A percentile compares a stretch with the other conserved stretches of the same genome.
These are phyloP conservation scores for Xiphophorus couchianus DNA, from an alignment of 2,113 vertebrate genomes.

Conservation along the genomic window DNA sequence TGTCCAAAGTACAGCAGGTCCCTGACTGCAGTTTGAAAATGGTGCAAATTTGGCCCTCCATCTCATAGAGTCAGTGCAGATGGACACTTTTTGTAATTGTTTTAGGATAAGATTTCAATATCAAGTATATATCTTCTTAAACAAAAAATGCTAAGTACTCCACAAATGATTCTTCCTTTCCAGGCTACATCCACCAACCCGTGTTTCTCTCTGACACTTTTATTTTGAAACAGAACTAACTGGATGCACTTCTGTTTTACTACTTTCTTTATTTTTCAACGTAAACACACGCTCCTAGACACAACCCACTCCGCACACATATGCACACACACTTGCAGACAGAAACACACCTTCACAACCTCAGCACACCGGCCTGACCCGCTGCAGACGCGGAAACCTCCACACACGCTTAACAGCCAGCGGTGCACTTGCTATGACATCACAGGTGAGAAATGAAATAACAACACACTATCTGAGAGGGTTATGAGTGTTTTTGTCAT, in stretches of 20 bases:
- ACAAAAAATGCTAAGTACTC: too few relatives aligned
- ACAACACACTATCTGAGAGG: not conserved
- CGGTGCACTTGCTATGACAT: slow-evolving; percentile 57
- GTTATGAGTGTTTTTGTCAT: not conserved
- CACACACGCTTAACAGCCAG: slow-evolving; percentile 20
- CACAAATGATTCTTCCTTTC: too few relatives aligned
- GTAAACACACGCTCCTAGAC: slow-evolving; percentile 22
- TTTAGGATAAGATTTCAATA: too few relatives aligned
- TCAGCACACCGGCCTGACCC: slow-evolving; percentile 23
- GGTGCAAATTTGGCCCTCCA: too few relatives aligned
- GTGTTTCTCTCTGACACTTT: slow-evolving; percentile 10
- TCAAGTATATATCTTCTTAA: too few relatives aligned
- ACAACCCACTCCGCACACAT: slow-evolving; percentile 6
- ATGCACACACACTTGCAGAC: not conserved
- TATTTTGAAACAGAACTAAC: slow-evolving; percentile 46
- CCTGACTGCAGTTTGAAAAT: too few relatives aligned
- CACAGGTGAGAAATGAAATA: slow-evolving; percentile 61
- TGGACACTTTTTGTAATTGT: too few relatives aligned
- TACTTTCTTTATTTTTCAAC: slow-evolving; percentile 15
- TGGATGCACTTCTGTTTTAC: not conserved
- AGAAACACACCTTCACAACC: slow-evolving; percentile 55
- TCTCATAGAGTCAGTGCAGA: too few relatives aligned
- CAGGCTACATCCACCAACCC: too few relatives aligned
- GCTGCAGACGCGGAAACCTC: slow-evolving; percentile 21
- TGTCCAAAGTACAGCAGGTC: too few relatives aligned